Conservation (phyloP, 1,140 invertebrate species). For the Palaemon carinicauda region DNA sequence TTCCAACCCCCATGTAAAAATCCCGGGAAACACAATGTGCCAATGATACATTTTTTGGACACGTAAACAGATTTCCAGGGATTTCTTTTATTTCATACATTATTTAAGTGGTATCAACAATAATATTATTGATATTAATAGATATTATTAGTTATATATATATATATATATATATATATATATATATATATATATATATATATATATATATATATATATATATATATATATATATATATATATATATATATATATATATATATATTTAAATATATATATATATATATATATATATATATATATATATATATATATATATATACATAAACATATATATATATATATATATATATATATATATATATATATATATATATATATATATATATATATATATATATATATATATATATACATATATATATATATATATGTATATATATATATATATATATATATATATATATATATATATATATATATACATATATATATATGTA, state of each 20-base stretch:
- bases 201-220: background rate
- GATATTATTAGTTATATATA: background rate
- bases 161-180: background rate
- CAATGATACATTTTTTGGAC: too few species aligned
- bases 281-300: background rate
- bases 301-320: background rate
- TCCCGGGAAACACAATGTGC: too few species aligned
- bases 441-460: too few species aligned
- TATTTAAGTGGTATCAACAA: background rate
- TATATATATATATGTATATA: too few species aligned
- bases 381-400: too few species aligned
- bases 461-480: too few species aligned
- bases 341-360: background rate
- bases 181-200: background rate
- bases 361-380: too few species aligned
- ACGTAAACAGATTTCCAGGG: too few species aligned
- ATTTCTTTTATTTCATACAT: too few species aligned
- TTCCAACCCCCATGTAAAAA: too few species aligned
- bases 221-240: background rate
- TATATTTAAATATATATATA: background rate
- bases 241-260: background rate
- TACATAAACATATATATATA: background rate
- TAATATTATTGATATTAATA: background rate
- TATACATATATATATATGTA: too few species aligned
- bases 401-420: too few species aligned